These are phyloP conservation scores for Cassiopea xamachana DNA, from an alignment of 30 jellyfish, hydroid and myxozoan genomes.

Conservation along the genomic window DNA sequence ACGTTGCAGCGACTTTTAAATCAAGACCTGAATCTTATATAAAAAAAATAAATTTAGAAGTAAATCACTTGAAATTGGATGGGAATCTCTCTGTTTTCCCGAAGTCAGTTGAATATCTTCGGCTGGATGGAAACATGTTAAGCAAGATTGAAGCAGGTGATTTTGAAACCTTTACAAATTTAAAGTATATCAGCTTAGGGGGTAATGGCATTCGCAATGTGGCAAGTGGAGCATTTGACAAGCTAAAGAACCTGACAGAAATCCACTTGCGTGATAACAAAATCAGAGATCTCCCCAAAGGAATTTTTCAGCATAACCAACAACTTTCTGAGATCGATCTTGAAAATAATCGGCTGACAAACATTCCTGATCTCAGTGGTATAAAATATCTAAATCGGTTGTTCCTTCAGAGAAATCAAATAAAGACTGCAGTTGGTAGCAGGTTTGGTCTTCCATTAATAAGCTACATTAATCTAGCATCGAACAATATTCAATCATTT, in stretches of 20 bases:
- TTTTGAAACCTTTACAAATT: background rate
- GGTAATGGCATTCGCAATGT: background rate
- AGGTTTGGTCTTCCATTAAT: background rate
- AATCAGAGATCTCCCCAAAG: background rate
- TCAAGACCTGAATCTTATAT: background rate
- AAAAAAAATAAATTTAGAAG: background rate
- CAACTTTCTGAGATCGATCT: background rate
- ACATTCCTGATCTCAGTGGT: conserved; percentile 18
- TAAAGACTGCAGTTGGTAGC: background rate
- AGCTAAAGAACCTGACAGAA: background rate
- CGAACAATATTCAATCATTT: background rate
- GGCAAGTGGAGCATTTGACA: conserved; percentile 11
- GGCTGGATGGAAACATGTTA: background rate
- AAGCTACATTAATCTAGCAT: background rate
- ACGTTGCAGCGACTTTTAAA: background rate
- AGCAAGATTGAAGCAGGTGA: background rate
- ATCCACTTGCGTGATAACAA: background rate
- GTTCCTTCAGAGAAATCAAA: background rate
- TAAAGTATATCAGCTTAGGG: background rate
- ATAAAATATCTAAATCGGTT: background rate
- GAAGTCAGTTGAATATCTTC: background rate
- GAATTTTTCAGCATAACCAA: background rate
- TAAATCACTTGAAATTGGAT: background rate
- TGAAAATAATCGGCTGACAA: background rate
- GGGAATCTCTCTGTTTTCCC: conserved; percentile 32